Evolutionary conservation across 2,888 invertebrate genomes (phyloP).

Genomic region (Tyria jacobaeae): DNA sequence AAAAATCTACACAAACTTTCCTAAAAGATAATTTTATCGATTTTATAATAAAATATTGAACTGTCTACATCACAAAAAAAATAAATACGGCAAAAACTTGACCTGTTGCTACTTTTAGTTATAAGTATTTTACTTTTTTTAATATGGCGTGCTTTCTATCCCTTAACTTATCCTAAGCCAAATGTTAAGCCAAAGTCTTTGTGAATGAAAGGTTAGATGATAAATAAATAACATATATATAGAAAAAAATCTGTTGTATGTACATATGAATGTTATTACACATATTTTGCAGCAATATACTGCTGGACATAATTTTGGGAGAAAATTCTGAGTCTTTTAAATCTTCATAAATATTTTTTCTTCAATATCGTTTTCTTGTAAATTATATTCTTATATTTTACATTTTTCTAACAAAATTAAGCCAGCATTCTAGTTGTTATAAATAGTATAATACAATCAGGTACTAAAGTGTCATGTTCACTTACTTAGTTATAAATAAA

Average conservation of each 20-base stretch:
- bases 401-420: constrained; percentile 28
- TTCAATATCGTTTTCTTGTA: neutral
- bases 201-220: constrained; percentile 53
- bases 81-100: constrained; percentile 34
- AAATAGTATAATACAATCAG: constrained; percentile 68
- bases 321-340: constrained; percentile 2
- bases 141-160: constrained; percentile 46
- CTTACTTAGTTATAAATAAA: constrained; percentile 42
- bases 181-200: constrained; percentile 81
- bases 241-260: constrained; percentile 40
- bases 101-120: constrained; percentile 27
- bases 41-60: constrained; percentile 47
- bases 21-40: constrained; percentile 49
- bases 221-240: constrained; percentile 48
- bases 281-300: constrained; percentile 45
- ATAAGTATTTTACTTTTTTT: constrained; percentile 8
- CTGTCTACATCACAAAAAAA: constrained; percentile 41
- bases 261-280: constrained; percentile 45
- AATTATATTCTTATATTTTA: neutral
- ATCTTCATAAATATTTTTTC: too few species aligned
- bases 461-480: constrained; percentile 68
- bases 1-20: constrained; percentile 67
- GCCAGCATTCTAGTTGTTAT: constrained; percentile 53
- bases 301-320: constrained; percentile 40
- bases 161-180: constrained; percentile 71